Percentiles rank a stretch among this genome's conserved stretches.
phyloP scores from a whole-genome alignment of 1,140 invertebrate species.

The Neotoxoptera formosana region DNA sequence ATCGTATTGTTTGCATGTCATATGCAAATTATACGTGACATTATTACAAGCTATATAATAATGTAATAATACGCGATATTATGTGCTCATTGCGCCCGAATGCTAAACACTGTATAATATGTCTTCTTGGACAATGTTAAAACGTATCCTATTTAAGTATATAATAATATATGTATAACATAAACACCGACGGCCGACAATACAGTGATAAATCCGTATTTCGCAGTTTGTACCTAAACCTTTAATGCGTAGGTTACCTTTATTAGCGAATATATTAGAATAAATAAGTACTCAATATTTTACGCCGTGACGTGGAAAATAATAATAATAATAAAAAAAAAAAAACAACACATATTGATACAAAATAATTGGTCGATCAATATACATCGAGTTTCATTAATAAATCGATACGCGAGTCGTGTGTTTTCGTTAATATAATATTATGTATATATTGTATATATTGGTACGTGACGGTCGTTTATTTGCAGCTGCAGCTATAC shows the following conservation, averaged over 20 bases:
- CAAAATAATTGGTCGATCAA: not conserved
- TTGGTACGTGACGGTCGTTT: not conserved
- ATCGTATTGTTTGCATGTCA: not conserved
- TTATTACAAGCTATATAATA: not conserved
- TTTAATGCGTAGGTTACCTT: not conserved
- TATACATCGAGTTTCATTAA: conserved; percentile 31
- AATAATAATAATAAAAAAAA: not conserved
- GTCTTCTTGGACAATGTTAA: not conserved
- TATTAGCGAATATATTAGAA: conserved; percentile 19
- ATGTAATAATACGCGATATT: not conserved
- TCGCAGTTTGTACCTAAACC: not conserved
- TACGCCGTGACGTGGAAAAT: not conserved
- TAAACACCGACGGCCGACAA: not conserved
- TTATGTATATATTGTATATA: no score
- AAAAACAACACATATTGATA: not conserved
- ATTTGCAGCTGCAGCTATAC: not conserved
- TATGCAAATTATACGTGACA: not conserved
- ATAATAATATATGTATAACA: not conserved
- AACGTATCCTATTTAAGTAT: not conserved
- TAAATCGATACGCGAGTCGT: conserved; percentile 32
- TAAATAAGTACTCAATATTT: not conserved
- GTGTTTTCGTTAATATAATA: conserved; percentile 21
- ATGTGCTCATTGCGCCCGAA: not conserved
- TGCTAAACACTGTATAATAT: not conserved
- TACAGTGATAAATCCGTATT: not conserved